phyloP scores from a whole-genome alignment of 1,140 invertebrate genomes.

The Aphelenchoides fujianensis region DNA sequence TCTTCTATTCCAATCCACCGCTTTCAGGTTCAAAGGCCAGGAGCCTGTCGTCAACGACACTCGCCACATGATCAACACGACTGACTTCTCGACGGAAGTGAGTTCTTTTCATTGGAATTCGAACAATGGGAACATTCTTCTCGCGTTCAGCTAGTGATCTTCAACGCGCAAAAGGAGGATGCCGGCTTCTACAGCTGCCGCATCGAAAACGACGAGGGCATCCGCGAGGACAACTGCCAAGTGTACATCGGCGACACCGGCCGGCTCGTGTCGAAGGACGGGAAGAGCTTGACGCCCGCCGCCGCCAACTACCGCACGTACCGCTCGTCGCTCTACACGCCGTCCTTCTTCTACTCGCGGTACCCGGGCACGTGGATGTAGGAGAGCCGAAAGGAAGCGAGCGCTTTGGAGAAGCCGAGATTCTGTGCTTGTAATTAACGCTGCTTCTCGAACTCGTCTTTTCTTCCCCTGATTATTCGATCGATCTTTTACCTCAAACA shows the following conservation, averaged over 20 bases:
- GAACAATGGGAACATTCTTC: neutral
- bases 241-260: constrained; percentile 38
- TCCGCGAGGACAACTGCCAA: constrained; percentile 38
- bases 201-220: constrained; percentile 40
- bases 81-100: constrained; percentile 35
- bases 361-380: constrained; percentile 15
- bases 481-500: too few relatives aligned
- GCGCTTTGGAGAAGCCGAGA: too few relatives aligned
- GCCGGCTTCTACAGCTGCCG: constrained; percentile 40
- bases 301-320: constrained; percentile 23
- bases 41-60: constrained; percentile 25
- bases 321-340: constrained; percentile 36
- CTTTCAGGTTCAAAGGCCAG: constrained; percentile 45
- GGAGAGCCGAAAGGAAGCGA: too few relatives aligned
- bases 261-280: constrained; percentile 3
- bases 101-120: constrained; percentile 15
- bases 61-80: constrained; percentile 16
- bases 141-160: constrained; percentile 33
- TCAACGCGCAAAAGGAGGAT: constrained; percentile 39
- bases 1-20: neutral
- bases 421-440: too few relatives aligned
- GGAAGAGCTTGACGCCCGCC: constrained; percentile 13
- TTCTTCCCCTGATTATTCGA: too few relatives aligned
- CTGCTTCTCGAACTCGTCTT: too few relatives aligned
- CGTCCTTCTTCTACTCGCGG: constrained; percentile 34